Evolutionary conservation across 2,888 invertebrate species (phyloP), one percentile per base, ranked within the genome.

Genomic region (Notodonta ziczac): DNA sequence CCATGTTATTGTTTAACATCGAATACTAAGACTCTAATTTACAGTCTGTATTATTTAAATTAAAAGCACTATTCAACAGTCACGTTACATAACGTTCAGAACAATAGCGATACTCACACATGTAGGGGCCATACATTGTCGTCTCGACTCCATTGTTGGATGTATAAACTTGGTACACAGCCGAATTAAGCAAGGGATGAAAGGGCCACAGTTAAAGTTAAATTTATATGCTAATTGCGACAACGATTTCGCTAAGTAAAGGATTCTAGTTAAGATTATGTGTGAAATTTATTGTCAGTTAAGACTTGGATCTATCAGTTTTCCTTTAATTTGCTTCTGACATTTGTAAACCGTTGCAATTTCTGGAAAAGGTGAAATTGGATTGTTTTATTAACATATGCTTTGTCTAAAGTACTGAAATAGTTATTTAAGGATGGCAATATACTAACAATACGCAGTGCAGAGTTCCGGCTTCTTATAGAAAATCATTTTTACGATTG

Each of bases 61-160:
- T 57, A 53, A 71, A 62, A 73, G 59, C 52, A 39, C 60, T 65
- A 66, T 70, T 76, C 72, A 74, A 67, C 63, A 69, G 73, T 72
- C 70, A 70, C 44, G 64, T 77, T 73, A 78, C 69, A 68, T 71
- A 77, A 78, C 67, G 66, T 56, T 54, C 57, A 54, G 67, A 74
- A 78, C 79, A 78, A 78, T 77, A 65, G 66, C 58, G 56, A 66
- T 62, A 65, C 55, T 62, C 63, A 63, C 61, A 66, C 61, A 66
- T 56, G 61, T 60, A 61, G 67, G 59, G 66, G 48, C 63, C 58
- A 58, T 58, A 66, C 65, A 70, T 54, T 63, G 70, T 62, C 60
- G 57, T 50, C 61, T 39, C 54, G 54, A 14, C 54, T 54, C 54
- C 39, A 69, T 76, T 73, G 73, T 73, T 63, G 59, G 39, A 59